phyloP scores from a whole-genome alignment of 1,140 invertebrate species.

The Lordiphosa mommai region DNA sequence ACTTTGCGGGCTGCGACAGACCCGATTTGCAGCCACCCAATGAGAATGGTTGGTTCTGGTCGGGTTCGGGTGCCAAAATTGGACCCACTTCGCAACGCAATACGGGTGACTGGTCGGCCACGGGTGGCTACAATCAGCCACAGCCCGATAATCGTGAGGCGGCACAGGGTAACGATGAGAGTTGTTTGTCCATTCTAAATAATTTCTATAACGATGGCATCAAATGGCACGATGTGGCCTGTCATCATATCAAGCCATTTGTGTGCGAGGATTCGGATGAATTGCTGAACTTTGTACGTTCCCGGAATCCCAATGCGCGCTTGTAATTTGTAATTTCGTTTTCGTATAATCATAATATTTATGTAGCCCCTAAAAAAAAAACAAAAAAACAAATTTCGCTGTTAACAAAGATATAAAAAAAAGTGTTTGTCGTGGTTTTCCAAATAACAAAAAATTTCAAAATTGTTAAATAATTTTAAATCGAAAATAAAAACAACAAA shows the following conservation, averaged over 20 bases:
- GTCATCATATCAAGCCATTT: slow-evolving; percentile 94
- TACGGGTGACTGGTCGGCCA: slow-evolving; percentile 92
- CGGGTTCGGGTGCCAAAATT: slow-evolving; percentile 93
- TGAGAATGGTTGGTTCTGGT: slow-evolving; percentile 96
- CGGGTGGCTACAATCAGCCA: slow-evolving; percentile 90
- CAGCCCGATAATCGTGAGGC: slow-evolving; percentile 95
- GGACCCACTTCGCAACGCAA: slow-evolving; percentile 92
- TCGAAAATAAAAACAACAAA: slow-evolving; percentile 25
- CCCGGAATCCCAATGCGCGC: slow-evolving; percentile 90
- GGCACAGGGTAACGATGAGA: slow-evolving; percentile 92
- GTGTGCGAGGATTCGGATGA: slow-evolving; percentile 96
- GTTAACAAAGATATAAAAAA: slow-evolving; percentile 39
- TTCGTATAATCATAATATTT: slow-evolving; percentile 54
- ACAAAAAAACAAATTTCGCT: slow-evolving; percentile 22
- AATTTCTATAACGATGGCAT: slow-evolving; percentile 96
- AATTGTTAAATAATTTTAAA: slow-evolving; percentile 78
- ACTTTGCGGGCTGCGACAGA: slow-evolving; percentile 94
- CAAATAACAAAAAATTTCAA: slow-evolving; percentile 53
- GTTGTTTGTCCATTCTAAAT: slow-evolving; percentile 92
- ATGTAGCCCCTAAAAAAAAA: slow-evolving; percentile 69
- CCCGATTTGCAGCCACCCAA: slow-evolving; percentile 92
- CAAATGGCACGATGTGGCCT: slow-evolving; percentile 95
- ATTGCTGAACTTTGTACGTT: slow-evolving; percentile 93
- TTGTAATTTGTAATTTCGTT: slow-evolving; percentile 82
- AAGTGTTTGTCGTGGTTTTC: slow-evolving; percentile 56